Evolutionary conservation across 2,113 vertebrate genomes (phyloP).

Genomic region (Callipepla californica): DNA sequence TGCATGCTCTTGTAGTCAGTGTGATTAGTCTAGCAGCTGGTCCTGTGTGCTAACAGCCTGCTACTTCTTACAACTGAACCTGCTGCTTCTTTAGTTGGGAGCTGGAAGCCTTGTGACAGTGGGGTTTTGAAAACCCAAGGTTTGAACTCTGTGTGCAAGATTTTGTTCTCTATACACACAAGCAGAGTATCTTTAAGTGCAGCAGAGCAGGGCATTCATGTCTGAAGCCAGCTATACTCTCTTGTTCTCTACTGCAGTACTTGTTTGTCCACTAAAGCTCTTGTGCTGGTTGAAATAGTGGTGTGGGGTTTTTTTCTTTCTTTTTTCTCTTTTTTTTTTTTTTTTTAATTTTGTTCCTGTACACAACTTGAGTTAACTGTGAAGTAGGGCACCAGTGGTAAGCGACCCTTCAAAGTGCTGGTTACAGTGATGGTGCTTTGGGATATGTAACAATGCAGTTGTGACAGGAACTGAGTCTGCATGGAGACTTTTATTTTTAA

Average conservation of each 20-base stretch:
- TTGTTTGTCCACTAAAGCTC: background rate
- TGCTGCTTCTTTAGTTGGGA: background rate
- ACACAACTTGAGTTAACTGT: background rate
- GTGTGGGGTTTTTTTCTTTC: too few species aligned
- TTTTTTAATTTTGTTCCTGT: background rate
- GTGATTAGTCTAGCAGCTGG: background rate
- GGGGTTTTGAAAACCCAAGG: background rate
- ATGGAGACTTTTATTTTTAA: background rate
- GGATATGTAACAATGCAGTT: background rate
- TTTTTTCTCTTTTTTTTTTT: too few species aligned
- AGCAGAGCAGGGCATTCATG: background rate
- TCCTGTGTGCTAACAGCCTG: background rate
- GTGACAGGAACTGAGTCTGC: background rate
- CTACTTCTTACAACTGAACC: background rate
- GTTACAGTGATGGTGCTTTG: fast-evolving
- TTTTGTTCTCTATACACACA: background rate
- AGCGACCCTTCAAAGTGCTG: background rate
- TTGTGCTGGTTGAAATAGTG: background rate
- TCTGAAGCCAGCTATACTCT: background rate
- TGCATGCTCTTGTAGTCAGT: background rate
- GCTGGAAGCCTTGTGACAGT: background rate
- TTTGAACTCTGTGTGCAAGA: background rate
- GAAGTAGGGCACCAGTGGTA: background rate
- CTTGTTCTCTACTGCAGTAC: background rate
- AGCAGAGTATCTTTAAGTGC: background rate